Percentiles rank a stretch among this genome's conserved stretches.
Conservation (phyloP, 2,888 invertebrate species). For the Plemyria rubiginata region DNA sequence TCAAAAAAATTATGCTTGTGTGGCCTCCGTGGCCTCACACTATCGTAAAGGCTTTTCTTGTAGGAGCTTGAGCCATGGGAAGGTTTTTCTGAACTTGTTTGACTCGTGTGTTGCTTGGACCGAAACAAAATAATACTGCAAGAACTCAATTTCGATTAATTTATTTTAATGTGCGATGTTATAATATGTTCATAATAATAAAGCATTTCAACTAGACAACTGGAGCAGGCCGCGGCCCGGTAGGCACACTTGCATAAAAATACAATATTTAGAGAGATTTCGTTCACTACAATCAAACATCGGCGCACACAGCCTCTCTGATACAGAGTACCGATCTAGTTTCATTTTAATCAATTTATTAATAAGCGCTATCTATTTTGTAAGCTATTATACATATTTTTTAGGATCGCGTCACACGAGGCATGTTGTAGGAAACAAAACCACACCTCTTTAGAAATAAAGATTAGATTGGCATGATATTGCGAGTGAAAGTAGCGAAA, state of each 20-base stretch:
- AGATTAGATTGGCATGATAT: conserved; percentile 20
- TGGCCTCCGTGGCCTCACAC: too few species aligned
- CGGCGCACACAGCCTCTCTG: conserved; percentile 71
- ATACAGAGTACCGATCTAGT: conserved; percentile 76
- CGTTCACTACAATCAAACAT: conserved; percentile 65
- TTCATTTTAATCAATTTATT: conserved; percentile 57
- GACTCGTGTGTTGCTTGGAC: not conserved
- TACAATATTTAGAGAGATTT: conserved; percentile 66
- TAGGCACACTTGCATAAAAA: conserved; percentile 57
- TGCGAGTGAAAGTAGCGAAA: conserved; percentile 27
- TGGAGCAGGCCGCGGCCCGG: conserved; percentile 55
- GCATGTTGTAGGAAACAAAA: conserved; percentile 23
- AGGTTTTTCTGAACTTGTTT: not conserved
- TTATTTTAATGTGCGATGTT: conserved; percentile 85
- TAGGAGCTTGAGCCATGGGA: not conserved
- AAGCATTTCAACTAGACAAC: conserved; percentile 78
- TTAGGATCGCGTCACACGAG: conserved; percentile 33
- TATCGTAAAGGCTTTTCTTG: not conserved
- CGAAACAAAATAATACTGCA: conserved; percentile 51
- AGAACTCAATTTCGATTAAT: conserved; percentile 79
- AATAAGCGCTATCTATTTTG: conserved; percentile 77
- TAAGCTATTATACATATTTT: conserved; percentile 60
- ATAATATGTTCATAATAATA: conserved; percentile 83
- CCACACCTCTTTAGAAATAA: conserved; percentile 17
- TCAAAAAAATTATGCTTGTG: too few species aligned